Evolutionary conservation across 2,797 vertebrate species (phyloP).

Genomic region (Enteromius anoplus): DNA sequence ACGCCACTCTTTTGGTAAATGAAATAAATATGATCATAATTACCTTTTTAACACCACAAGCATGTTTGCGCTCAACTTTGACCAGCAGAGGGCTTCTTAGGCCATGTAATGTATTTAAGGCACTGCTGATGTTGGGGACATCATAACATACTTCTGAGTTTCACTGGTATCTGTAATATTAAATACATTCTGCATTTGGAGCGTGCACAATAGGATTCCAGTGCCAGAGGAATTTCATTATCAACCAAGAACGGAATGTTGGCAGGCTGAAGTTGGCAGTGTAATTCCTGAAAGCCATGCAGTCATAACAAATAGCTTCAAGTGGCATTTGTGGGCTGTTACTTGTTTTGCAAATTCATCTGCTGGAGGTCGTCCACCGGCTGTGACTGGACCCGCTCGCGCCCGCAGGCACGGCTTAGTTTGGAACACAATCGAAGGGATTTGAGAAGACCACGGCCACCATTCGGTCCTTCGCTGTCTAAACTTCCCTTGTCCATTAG

Average conservation of each 20-base stretch:
- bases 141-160: slow-evolving; percentile 32
- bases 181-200: slow-evolving; percentile 31
- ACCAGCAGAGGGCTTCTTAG: slow-evolving; percentile 60
- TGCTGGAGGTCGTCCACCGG: slow-evolving; percentile 46
- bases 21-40: slow-evolving; percentile 8
- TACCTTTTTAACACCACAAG: not conserved
- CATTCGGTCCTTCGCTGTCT: slow-evolving; percentile 68
- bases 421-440: slow-evolving; percentile 61
- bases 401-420: slow-evolving; percentile 55
- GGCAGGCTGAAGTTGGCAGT: slow-evolving; percentile 11
- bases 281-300: slow-evolving; percentile 36
- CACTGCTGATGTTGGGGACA: slow-evolving; percentile 18
- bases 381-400: slow-evolving; percentile 11
- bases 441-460: slow-evolving; percentile 57
- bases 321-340: slow-evolving; percentile 46
- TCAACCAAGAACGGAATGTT: slow-evolving; percentile 24
- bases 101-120: slow-evolving; percentile 45
- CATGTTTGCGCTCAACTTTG: slow-evolving; percentile 1
- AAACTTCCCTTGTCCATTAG: slow-evolving; percentile 76
- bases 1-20: not conserved
- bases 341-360: slow-evolving; percentile 49
- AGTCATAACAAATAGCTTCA: slow-evolving; percentile 42
- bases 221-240: slow-evolving; percentile 5
- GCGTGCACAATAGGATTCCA: slow-evolving; percentile 15
- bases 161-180: slow-evolving; percentile 36